Conservation (phyloP, 1,140 invertebrate species). For the Monochamus saltuarius region DNA sequence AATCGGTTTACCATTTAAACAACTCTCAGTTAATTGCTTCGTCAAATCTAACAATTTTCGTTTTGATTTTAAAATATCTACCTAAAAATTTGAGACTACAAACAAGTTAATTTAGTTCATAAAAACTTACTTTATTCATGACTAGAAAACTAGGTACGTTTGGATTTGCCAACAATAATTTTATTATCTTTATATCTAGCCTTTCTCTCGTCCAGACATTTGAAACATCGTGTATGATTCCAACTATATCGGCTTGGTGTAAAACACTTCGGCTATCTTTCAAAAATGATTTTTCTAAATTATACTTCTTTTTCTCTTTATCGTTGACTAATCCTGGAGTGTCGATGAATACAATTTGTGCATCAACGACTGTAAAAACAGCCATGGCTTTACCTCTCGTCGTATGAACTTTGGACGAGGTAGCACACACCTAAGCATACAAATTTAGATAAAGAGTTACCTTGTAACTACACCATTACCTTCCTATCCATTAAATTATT, state of each 20-base stretch:
- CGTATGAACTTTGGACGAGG: conserved; percentile 88
- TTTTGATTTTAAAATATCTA: conserved; percentile 80
- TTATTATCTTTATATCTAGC: conserved; percentile 69
- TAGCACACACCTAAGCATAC: conserved; percentile 73
- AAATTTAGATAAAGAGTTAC: conserved; percentile 1
- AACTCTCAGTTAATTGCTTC: conserved; percentile 66
- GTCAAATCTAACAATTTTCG: conserved; percentile 70
- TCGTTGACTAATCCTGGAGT: conserved; percentile 77
- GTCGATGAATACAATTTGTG: conserved; percentile 86
- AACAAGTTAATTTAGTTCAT: not conserved
- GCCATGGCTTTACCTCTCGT: conserved; percentile 74
- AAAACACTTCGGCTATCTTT: conserved; percentile 66
- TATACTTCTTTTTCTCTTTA: conserved; percentile 68
- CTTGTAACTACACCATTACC: conserved; percentile 54
- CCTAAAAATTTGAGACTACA: conserved; percentile 55
- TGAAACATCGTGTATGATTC: conserved; percentile 82
- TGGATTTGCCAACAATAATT: conserved; percentile 64
- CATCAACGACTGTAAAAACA: conserved; percentile 69
- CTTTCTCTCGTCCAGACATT: conserved; percentile 66
- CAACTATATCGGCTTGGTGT: conserved; percentile 76
- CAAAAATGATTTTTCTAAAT: conserved; percentile 66
- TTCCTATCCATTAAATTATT: conserved; percentile 80
- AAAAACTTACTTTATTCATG: conserved; percentile 76
- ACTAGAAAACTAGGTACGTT: conserved; percentile 75
- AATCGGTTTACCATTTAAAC: conserved; percentile 54